phyloP scores from a whole-genome alignment of 2,113 vertebrate species.

The Amblyornis subalaris region DNA sequence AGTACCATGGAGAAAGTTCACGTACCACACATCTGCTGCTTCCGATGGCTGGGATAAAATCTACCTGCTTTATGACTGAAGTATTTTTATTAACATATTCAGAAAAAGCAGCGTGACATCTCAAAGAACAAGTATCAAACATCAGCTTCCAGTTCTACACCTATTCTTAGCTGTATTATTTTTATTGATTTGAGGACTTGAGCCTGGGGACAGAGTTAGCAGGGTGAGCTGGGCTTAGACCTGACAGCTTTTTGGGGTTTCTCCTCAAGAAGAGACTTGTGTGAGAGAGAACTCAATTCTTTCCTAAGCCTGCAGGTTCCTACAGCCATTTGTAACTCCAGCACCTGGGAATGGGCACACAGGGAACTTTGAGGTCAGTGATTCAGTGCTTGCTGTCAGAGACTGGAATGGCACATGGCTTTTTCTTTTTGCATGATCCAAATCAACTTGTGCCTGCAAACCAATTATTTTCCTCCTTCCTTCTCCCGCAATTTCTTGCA shows the following conservation, averaged over 20 bases:
- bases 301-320: neutral
- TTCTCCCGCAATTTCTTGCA: neutral
- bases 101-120: neutral
- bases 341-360: neutral
- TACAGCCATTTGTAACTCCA: neutral
- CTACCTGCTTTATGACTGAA: neutral
- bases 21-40: neutral
- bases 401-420: neutral
- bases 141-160: neutral
- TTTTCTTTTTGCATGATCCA: neutral
- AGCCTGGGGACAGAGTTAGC: neutral
- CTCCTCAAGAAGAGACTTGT: neutral
- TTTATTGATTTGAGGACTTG: neutral
- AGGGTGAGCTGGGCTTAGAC: neutral
- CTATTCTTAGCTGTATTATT: neutral
- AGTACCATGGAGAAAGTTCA: neutral
- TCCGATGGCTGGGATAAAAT: neutral
- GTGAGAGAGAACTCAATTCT: fast-evolving
- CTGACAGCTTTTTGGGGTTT: neutral
- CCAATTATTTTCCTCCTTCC: neutral
- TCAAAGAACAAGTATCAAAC: neutral
- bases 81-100: neutral
- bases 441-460: neutral
- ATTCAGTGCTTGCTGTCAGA: neutral
- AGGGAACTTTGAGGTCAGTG: neutral